phyloP scores from a whole-genome alignment of 2,888 invertebrate species.

The Drosophila dives region DNA sequence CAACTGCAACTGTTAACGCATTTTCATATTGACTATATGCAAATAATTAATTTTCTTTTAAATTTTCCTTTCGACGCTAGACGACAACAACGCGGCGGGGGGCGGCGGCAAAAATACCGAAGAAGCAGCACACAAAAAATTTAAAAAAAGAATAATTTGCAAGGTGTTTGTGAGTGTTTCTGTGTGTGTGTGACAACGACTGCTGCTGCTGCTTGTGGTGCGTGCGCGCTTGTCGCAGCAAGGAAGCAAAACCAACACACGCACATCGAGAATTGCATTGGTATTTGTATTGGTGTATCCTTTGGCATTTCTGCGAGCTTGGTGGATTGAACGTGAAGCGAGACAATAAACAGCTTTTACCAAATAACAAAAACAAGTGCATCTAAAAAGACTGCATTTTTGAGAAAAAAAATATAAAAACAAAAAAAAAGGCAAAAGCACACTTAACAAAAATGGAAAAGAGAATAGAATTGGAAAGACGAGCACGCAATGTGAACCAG shows the following conservation, averaged over 20 bases:
- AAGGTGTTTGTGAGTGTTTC: constrained; percentile 66
- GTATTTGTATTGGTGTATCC: constrained; percentile 67
- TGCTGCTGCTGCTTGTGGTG: constrained; percentile 65
- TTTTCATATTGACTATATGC: constrained; percentile 27
- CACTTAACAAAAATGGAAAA: constrained; percentile 91
- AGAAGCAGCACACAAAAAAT: constrained; percentile 44
- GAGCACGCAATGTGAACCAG: constrained; percentile 95
- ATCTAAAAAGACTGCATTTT: constrained; percentile 35
- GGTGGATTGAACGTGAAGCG: constrained; percentile 47
- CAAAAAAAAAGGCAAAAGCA: constrained; percentile 23
- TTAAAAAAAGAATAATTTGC: constrained; percentile 69
- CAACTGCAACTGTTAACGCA: constrained; percentile 47
- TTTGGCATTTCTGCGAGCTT: constrained; percentile 71
- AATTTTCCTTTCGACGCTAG: constrained; percentile 28
- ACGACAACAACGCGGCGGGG: constrained; percentile 48
- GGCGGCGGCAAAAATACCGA: constrained; percentile 63
- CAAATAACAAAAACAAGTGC: constrained; percentile 64
- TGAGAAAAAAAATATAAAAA: background rate
- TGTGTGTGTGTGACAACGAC: constrained; percentile 59
- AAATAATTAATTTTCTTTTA: constrained; percentile 47
- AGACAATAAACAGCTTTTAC: constrained; percentile 54
- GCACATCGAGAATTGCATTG: constrained; percentile 22
- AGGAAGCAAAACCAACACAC: constrained; percentile 67
- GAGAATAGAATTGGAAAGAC: constrained; percentile 96
- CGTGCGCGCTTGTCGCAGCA: constrained; percentile 76